Evolutionary conservation across 2,113 vertebrate genomes (phyloP).

Genomic region (Agelaius tricolor): DNA sequence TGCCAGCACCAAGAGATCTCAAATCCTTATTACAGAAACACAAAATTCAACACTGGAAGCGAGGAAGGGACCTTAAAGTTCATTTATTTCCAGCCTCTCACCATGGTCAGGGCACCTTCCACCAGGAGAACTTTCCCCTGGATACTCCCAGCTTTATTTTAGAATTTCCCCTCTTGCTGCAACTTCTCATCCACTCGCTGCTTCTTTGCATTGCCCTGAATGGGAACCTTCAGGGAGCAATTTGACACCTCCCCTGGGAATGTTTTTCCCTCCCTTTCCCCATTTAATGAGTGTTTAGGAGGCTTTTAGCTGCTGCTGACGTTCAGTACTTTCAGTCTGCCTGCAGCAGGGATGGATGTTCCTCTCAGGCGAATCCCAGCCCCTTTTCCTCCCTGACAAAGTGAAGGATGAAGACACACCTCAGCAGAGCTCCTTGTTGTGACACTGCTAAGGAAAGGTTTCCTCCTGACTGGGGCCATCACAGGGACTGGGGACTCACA

Average conservation of each 20-base stretch:
- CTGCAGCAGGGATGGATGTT: not conserved
- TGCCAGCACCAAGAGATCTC: not conserved
- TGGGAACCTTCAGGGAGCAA: not conserved
- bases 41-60: not conserved
- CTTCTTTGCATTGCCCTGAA: not conserved
- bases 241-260: not conserved
- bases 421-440: not conserved
- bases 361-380: not conserved
- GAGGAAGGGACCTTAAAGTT: not conserved
- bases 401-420: not conserved
- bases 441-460: not conserved
- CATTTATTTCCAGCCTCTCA: not conserved
- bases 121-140: not conserved
- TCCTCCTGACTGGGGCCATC: not conserved
- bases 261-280: not conserved
- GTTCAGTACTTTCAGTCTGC: not conserved
- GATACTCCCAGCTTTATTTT: not conserved
- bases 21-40: not conserved
- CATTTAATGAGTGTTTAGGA: conserved; percentile 13
- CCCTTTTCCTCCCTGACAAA: not conserved
- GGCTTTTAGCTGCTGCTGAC: not conserved
- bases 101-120: not conserved
- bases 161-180: not conserved
- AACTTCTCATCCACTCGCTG: not conserved
- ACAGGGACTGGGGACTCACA: not conserved